Evolutionary conservation across 2,888 invertebrate species (phyloP).

Genomic region (Dicycla oo): DNA sequence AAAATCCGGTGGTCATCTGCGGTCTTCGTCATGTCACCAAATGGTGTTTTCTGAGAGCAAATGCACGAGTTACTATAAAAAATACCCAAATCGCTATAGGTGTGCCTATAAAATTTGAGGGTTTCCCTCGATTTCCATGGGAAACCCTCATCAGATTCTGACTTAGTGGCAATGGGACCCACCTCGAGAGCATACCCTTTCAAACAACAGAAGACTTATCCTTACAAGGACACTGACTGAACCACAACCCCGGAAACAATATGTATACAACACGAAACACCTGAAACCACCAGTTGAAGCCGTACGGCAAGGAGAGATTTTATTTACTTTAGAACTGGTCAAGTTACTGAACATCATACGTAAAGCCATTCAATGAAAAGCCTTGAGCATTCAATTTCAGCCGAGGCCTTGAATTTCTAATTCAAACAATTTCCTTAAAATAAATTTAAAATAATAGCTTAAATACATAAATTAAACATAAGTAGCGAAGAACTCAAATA

Average conservation of each 20-base stretch:
- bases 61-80: too few species aligned
- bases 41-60: too few species aligned
- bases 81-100: too few species aligned
- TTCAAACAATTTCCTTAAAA: slow-evolving; percentile 19
- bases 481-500: slow-evolving; percentile 6
- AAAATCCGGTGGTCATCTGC: too few species aligned
- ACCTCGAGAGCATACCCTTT: too few species aligned
- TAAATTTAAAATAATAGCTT: slow-evolving; percentile 27
- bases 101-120: too few species aligned
- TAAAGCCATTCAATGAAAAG: slow-evolving; percentile 8
- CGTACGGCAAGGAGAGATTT: neutral
- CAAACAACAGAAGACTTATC: neutral
- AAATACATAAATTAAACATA: slow-evolving; percentile 26
- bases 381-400: slow-evolving; percentile 15
- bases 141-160: too few species aligned
- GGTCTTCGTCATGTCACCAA: too few species aligned
- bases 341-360: slow-evolving; percentile 8
- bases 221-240: neutral
- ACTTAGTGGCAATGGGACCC: too few species aligned
- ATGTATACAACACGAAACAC: neutral
- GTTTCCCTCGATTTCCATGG: too few species aligned
- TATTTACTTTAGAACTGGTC: neutral
- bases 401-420: slow-evolving; percentile 43
- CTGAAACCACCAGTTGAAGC: neutral
- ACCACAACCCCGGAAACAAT: neutral